Evolutionary conservation across 2,113 vertebrate genomes (phyloP), one percentile per base, ranked within the genome.

Genomic region (Acinonyx jubatus): DNA sequence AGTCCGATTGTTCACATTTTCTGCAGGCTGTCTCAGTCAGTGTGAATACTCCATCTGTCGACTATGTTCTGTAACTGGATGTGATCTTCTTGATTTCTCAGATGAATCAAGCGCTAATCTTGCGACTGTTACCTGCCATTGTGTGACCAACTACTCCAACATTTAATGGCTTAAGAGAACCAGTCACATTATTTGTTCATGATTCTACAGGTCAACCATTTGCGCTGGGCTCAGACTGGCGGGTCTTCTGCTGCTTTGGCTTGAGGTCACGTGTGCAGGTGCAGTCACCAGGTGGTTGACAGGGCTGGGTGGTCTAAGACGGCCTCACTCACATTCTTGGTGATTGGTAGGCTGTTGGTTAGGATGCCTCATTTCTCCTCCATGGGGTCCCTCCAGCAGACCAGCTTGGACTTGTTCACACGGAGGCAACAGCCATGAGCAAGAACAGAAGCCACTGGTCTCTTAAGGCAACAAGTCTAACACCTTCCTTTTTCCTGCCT

Each of bases 51-150:
- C n/a, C 25, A 82, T 9, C 38, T 38, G 45, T 1, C 78, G 10
- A 41, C 2, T 69, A 18, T 55, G 95, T 85, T 85, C 36, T 79
- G 8, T 61, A 81, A 76, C 12, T 84, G n/a, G 83, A n/a, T 45
- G 8, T 38, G 48, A 89, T 76, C 85, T 73, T 92, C 63, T 92
- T 92, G 63, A 81, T 88, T 95, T 97, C 36, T 81, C 84, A 61
- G 31, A 48, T 81, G 69, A 89, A 45, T 78, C 92, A 65, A 63
- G 25, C 27, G 57, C 13, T 57, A 87, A 48, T 61, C 45, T 74
- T 29, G 13, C 19, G 68, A 79, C 14, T 61, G 6, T 87, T 88
- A 38, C 23, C 41, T 69, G 38, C 48, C 82, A 21, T 27, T 29
- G 4, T 48, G 50, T 52, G 74, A 96, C 41, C 73, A 89, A 82